Evolutionary conservation across 2,797 vertebrate species (phyloP).

Genomic region (Gobio occitaniae): DNA sequence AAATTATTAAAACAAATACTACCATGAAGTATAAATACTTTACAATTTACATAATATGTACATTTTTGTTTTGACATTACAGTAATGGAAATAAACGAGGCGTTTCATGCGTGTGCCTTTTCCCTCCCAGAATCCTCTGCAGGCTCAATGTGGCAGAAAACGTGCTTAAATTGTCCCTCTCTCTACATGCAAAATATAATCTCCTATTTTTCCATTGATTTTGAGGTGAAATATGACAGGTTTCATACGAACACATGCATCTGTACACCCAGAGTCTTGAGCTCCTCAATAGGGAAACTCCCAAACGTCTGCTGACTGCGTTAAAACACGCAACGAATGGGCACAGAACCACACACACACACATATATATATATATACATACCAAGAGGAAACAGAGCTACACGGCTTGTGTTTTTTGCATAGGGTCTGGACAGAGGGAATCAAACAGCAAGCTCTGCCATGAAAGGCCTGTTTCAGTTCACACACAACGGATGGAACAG

Average conservation of each 20-base stretch:
- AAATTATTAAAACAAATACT: neutral
- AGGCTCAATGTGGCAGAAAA: neutral
- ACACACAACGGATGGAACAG: conserved; percentile 53
- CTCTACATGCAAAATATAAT: neutral
- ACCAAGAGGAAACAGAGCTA: conserved; percentile 40
- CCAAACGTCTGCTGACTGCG: neutral
- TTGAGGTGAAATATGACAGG: conserved; percentile 9
- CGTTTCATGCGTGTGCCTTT: neutral
- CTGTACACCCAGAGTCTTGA: neutral
- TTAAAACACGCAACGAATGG: conserved; percentile 9
- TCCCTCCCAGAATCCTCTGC: neutral
- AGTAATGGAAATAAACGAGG: neutral
- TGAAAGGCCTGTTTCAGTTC: conserved; percentile 55
- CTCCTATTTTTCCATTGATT: neutral
- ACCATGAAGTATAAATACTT: conserved; percentile 1
- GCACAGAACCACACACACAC: neutral
- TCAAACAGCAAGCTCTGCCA: conserved; percentile 42
- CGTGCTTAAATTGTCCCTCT: neutral
- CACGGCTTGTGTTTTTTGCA: conserved; percentile 65
- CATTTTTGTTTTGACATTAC: neutral
- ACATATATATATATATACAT: conserved; percentile 29
- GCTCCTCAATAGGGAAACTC: neutral
- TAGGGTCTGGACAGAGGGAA: conserved; percentile 67
- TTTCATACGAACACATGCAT: neutral
- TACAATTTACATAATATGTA: neutral